Base-by-base conservation (phyloP, 2,797 vertebrate genomes). In the Propithecus perrieri region DNA sequence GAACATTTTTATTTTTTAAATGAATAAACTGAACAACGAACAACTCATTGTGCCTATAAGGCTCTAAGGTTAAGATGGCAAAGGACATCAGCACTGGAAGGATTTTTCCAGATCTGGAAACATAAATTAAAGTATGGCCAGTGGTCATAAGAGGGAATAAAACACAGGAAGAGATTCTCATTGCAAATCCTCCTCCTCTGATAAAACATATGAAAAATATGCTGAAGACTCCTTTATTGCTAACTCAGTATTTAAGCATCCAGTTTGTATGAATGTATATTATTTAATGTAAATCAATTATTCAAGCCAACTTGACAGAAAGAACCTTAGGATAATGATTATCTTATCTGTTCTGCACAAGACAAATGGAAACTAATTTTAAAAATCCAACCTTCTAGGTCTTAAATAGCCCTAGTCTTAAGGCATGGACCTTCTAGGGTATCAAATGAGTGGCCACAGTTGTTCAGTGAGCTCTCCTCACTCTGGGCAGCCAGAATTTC, bases 41-140 rank as follows among this genome's bases (percentile, higher is more conserved):
- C 10, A 69, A 69, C n/a, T 89, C 69, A 88, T 3, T 87, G 30
- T 78, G 43, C 67, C 69, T 59, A 7, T 22, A 38, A 41, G 38
- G 38, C 48, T 75, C 61, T 81, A 38, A 28, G 72, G 72, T 91
- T 65, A 95, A 95, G 46, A 91, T 17, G 48, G 67, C 48, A 95
- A 96, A 96, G 63, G 76, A 20, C 30, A 94, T 41, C 43, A 85
- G 69, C 76, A 95, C 12, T 67, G 12, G n/a, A 94, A 35, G 72
- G 78, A 94, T 50, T 97, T 94, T 97, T 85, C 72, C 43, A 89
- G 72, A 85, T 85, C 35, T 46, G 28, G 75, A 88, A 96, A 89
- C 53, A 55, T 12, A 92, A 61, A 92, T 15, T 67, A 26, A 85
- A 90, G 76, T 86, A 84, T n/a, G 35, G 69, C 20, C 72, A 78